Base-by-base conservation (phyloP, 2,888 invertebrate species). In the Torymus aiolomorphi region DNA sequence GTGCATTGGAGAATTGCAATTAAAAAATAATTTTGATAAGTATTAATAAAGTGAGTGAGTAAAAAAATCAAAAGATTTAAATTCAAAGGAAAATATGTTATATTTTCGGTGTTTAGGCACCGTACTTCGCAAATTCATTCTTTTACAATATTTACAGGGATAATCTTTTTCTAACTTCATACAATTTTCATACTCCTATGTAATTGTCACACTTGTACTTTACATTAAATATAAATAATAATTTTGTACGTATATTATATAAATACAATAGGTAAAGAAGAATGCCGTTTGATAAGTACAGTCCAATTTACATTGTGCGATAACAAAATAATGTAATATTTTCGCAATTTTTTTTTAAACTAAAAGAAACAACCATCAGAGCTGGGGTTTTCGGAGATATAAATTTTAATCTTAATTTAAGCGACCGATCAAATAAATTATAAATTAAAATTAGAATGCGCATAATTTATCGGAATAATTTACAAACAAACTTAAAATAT, bases 31-130 rank as follows among this genome's bases (percentile, higher is more conserved):
- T 16, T 10, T 61, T 10, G 18, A 20, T n/a, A 14, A 20, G 10
- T 56, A 11, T 56, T n/a, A n/a, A 69, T 31, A 56, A n/a, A 18
- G 12, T 70, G 56, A 14, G 61, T 71, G 11, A 71, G 24, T 51
- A 52, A 62, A 20, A 24, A 77, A 75, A 69, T 42, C 78, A 78
- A 79, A 78, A 76, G 42, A 77, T 71, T 67, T 62, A 52, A 72
- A 57, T 54, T 88, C 88, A 88, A 86, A 88, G 86, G 88, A 88
- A 88, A 88, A 88, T 88, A 88, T 88, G 85, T 85, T 88, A 87
- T 88, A 88, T 88, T 88, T 86, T 88, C 87, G 82, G 83, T 72
- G 81, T 86, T 73, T 83, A 85, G 83, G 85, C 85, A 84, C 72
- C 80, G 84, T 83, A 85, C 79, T 85, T 84, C 83, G 81, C 84